These are phyloP conservation scores for Littorina saxatilis DNA, from an alignment of 1,140 invertebrate genomes.

Conservation along the genomic window DNA sequence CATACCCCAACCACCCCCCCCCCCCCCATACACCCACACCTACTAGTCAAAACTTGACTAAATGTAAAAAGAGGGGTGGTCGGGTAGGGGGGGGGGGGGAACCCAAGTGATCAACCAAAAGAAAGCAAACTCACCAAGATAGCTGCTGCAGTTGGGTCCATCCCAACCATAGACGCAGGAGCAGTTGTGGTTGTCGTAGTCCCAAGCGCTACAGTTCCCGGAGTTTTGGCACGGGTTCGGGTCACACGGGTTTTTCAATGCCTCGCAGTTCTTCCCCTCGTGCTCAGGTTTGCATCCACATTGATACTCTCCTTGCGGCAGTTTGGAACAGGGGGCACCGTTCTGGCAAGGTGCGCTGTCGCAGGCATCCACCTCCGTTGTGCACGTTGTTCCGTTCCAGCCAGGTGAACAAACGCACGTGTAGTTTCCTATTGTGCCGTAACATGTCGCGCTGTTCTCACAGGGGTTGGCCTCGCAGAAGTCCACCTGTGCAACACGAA, in stretches of 20 bases:
- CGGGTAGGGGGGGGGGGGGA: too few species aligned
- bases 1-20: too few species aligned
- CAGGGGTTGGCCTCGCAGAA: constrained; percentile 25
- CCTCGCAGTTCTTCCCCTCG: constrained; percentile 19
- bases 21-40: too few species aligned
- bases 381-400: constrained; percentile 23
- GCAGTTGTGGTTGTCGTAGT: constrained; percentile 21
- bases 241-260: constrained; percentile 24
- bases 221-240: constrained; percentile 26
- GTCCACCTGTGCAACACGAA: too few species aligned
- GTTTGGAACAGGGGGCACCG: constrained; percentile 17
- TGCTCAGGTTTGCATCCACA: background rate
- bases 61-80: too few species aligned
- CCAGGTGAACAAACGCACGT: constrained; percentile 23
- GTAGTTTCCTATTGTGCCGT: constrained; percentile 29
- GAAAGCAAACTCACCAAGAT: background rate
- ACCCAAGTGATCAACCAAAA: background rate
- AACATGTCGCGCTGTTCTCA: constrained; percentile 15
- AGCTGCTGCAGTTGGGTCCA: background rate
- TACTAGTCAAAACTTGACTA: too few species aligned
- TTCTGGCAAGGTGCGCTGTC: constrained; percentile 25
- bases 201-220: background rate
- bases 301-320: background rate
- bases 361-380: constrained; percentile 6
- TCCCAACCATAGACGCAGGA: background rate